Evolutionary conservation across 2,113 vertebrate genomes (phyloP), one percentile per base, ranked within the genome.

Genomic region (Suricata suricatta): DNA sequence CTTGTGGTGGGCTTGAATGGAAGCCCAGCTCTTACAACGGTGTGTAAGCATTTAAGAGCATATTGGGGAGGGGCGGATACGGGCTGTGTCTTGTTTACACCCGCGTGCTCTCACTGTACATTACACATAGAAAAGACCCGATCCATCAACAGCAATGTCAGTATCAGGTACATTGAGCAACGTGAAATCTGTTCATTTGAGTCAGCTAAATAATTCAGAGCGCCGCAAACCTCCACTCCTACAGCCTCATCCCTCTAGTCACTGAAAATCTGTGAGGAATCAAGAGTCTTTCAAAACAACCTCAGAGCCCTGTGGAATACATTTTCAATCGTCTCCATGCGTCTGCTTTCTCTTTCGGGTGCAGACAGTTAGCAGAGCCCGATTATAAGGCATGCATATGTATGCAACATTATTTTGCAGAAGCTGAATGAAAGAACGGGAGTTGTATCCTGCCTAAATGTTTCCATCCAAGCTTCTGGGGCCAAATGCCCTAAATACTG

Each of bases 271-370:
- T 95, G 50, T 52, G 95, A 79, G 54, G 91, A 88, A 80, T 97
- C 77, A 74, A 90, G 82, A 88, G 57, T 44, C 72, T 96, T 97
- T 84, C 64, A 68, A 50, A 96, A 82, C 97, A 92, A 50, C 38
- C 29, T 15, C 50, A 79, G 63, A 92, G 41, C 79, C 89, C 86
- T 11, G 1, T 44, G 60, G 96, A 88, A 71, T 93, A 23, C 44
- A 44, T 88, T 88, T 91, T 54, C 90, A n/a, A 1, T 81, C 63
- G 0, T 74, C 52, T 66, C 64, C 54, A n/a, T 35, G 35, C 1
- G 0, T 88, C 93, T 93, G 90, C 88, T 76, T 95, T 96, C 95
- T 87, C 74, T 95, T 92, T 79, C 4, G 72, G 57, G 71, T 57
- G 11, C 50, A 95, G n/a, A 93, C 41, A 83, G 84, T 86, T 72